A percentile compares a stretch with the other conserved stretches of the same genome.
These are phyloP conservation scores for Paragorgia papillata DNA, from an alignment of 92 coral and sea anemone genomes.

Conservation along the genomic window DNA sequence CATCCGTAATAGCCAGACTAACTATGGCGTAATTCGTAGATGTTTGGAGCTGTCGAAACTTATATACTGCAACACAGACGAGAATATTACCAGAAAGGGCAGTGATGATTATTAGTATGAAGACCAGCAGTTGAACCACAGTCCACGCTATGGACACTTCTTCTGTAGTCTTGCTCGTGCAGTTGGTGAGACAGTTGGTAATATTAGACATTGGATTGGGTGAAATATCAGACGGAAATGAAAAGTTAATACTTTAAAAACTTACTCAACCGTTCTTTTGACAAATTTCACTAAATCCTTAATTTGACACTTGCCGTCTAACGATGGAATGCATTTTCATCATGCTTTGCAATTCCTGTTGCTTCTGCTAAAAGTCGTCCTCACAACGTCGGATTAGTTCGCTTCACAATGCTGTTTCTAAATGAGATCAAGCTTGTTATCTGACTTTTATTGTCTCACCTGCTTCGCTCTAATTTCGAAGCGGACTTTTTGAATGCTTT, in stretches of 20 bases:
- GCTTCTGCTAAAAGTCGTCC: too few relatives aligned
- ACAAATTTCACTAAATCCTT: not conserved
- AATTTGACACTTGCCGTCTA: not conserved
- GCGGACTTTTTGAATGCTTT: too few relatives aligned
- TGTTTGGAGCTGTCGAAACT: constrained; percentile 69
- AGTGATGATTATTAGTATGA: constrained; percentile 58
- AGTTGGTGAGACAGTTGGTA: not conserved
- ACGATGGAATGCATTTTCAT: too few relatives aligned
- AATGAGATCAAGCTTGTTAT: too few relatives aligned
- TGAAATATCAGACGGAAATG: too few relatives aligned
- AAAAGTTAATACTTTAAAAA: too few relatives aligned
- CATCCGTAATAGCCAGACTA: constrained; percentile 83
- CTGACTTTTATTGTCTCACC: not conserved
- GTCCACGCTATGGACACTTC: not conserved
- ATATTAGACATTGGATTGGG: not conserved
- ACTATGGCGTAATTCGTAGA: constrained; percentile 72
- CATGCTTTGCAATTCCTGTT: too few relatives aligned
- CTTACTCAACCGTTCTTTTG: not conserved
- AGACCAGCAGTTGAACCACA: constrained; percentile 47
- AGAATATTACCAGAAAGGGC: constrained; percentile 74
- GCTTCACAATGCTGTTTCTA: too few relatives aligned
- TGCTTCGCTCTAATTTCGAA: too few relatives aligned
- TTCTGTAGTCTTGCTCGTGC: not conserved
- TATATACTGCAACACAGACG: constrained; percentile 65
- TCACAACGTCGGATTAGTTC: too few relatives aligned